Base-by-base conservation (phyloP, 2,797 vertebrate genomes). In the Micropoecilia bifurca region DNA sequence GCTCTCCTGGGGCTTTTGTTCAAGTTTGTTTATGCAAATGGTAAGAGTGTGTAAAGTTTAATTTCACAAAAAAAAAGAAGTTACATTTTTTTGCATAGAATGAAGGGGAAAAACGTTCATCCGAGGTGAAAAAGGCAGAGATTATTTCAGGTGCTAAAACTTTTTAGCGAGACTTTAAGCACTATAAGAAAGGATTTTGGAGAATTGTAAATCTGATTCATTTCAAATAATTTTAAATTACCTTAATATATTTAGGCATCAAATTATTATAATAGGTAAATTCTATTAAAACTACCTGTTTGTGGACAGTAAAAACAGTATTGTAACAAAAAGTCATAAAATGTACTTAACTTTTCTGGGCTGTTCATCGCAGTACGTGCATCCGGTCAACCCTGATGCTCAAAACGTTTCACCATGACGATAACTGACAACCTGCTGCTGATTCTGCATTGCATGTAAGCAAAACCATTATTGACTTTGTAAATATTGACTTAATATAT, bases 1-100 rank as follows among this genome's bases (percentile, higher is more conserved):
- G 74, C 71, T 45, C 33, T 63, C 61, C 18, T 63, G 7, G 55
- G 43, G 41, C 8, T 39, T 80, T 73, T 45, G 63, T 73, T 50
- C 53, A 43, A 71, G 61, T 63, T 8, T 48, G 55, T 77, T 80
- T 78, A 47, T 81, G 71, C 48, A 73, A 80, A 82, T 81, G 43
- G 59, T 81, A 36, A 68, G 28, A 45, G 61, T 63, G 16, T 66
- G 63, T 39, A 68, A 41, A 41, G 63, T 41, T 68, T 1, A 8
- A 39, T 66, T 66, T 66, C 20, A 50, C 22, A 12, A 22, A 22
- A 39, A 39, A 53, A 30, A 30, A 28, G 0, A 41, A 41, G 36
- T 68, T 6, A 2, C 1, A 5, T 13, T 25, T 25, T 41, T 8
- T 39, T 25, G 1, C 5, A 4, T 20, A 22, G 36, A 68, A 39